Evolutionary conservation across 2,113 vertebrate genomes (phyloP), one percentile per base, ranked within the genome.

Genomic region (Vulpes lagopus): DNA sequence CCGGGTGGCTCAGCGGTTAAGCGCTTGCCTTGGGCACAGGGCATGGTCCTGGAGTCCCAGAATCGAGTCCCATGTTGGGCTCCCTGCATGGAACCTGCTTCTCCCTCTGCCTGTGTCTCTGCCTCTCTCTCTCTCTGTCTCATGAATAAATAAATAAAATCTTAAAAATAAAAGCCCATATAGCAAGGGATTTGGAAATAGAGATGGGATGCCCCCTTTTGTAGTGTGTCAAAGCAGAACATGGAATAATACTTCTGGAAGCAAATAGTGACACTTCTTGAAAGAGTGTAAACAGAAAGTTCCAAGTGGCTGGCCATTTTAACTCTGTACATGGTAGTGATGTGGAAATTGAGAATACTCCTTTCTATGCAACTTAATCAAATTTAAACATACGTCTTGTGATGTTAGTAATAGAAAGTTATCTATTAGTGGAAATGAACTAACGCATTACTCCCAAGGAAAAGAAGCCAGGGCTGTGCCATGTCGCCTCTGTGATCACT

Each of bases 341-440:
- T 55, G 53, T 78, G 19, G 51, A 95, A 92, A 92, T 78, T 60
- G 20, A 91, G 17, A 60, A 49, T 53, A 43, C 3, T 22, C 22
- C 67, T 88, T 87, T 81, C 43, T 25, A 3, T 35, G 53, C 25
- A 78, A 95, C 0, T 84, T 87, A 71, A 35, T 49, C 49, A 49
- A 94, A 97, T 51, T 27, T n/a, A 49, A 76, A 85, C 22, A 73
- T 57, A 83, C 83, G 79, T 76, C 27, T 83, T 88, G 57, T 79
- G 73, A 53, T 59, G 43, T 78, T 43, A 82, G 43, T 59, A 94
- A 32, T 53, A 81, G 43, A 82, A 67, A 95, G 20, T 25, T 49
- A 69, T 22, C 35, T 49, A 69, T 22, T 32, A 12, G 10, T 96
- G 9, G 71, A 82, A 92, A 89, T 69, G 15, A 74, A 80, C 30